phyloP scores from a whole-genome alignment of 1,140 invertebrate genomes.

The Penaeus indicus region DNA sequence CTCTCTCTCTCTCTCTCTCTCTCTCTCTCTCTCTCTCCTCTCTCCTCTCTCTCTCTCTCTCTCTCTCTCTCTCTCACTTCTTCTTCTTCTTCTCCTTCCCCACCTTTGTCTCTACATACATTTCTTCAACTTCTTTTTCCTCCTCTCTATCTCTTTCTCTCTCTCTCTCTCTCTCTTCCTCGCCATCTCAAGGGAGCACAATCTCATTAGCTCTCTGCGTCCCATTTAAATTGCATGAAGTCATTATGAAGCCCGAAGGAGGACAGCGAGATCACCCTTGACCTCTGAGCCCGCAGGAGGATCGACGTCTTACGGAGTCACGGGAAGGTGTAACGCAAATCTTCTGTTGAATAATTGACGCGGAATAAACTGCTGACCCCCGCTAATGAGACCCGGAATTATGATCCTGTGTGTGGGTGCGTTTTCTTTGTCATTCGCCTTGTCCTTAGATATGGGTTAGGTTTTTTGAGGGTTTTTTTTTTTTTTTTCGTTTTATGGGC shows the following conservation, averaged over 20 bases:
- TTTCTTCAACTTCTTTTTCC: conserved; percentile 16
- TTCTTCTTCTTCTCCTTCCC: not conserved
- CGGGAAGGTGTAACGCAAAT: no score
- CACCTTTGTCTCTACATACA: conserved; percentile 34
- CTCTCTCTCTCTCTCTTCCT: not conserved
- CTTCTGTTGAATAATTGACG: no score
- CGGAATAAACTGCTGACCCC: no score
- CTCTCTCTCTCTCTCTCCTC: not conserved
- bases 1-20: no score
- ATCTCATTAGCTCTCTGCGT: not conserved
- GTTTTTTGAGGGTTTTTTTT: no score
- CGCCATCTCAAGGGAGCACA: not conserved
- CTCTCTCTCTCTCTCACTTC: conserved; percentile 35
- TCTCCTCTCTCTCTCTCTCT: not conserved
- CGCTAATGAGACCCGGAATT: not conserved
- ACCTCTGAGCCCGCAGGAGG: no score
- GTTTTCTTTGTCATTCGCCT: not conserved
- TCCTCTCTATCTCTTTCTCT: not conserved
- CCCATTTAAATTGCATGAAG: no score
- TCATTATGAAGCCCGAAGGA: no score
- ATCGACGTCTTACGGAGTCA: no score
- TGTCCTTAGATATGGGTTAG: no score
- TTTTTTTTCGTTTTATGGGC: no score
- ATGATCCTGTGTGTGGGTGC: not conserved
- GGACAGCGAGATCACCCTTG: no score